Conservation (phyloP, 2,888 invertebrate species). For the Tethea ocularis region DNA sequence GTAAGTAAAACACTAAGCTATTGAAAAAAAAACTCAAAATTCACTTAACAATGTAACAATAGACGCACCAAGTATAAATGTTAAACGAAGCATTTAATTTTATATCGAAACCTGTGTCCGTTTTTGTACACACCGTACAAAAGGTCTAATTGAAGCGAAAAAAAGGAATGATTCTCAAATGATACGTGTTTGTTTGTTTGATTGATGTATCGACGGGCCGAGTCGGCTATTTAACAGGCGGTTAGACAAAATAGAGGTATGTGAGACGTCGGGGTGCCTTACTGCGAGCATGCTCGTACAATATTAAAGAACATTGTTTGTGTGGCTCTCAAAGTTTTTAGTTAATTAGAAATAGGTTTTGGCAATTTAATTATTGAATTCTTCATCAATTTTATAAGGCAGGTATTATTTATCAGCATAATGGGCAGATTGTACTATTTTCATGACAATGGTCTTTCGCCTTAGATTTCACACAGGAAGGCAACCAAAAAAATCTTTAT, state of each 20-base stretch:
- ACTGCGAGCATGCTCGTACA: slow-evolving; percentile 53
- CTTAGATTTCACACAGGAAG: too few species aligned
- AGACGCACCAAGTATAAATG: slow-evolving; percentile 52
- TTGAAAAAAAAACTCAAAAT: slow-evolving; percentile 44
- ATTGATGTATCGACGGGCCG: slow-evolving; percentile 81
- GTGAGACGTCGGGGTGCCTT: slow-evolving; percentile 66
- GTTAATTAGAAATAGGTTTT: slow-evolving; percentile 14
- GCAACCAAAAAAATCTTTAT: too few species aligned
- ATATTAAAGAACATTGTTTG: slow-evolving; percentile 48
- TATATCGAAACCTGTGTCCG: slow-evolving; percentile 62
- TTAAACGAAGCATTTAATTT: slow-evolving; percentile 76
- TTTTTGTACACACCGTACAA: slow-evolving; percentile 69
- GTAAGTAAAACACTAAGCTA: background rate
- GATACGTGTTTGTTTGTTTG: slow-evolving; percentile 70
- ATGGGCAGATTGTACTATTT: too few species aligned
- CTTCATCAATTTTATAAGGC: too few species aligned
- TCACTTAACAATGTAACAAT: slow-evolving; percentile 52
- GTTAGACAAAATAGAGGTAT: slow-evolving; percentile 79
- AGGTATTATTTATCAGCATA: too few species aligned
- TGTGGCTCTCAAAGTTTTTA: slow-evolving; percentile 55
- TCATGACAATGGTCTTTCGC: too few species aligned
- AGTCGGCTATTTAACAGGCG: slow-evolving; percentile 78
- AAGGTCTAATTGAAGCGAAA: slow-evolving; percentile 81
- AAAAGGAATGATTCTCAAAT: slow-evolving; percentile 66
- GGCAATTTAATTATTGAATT: too few species aligned